A percentile compares a stretch with the other conserved stretches of the same genome.
phyloP scores from a whole-genome alignment of 2,888 invertebrate species.

The Campoplex capitator region DNA sequence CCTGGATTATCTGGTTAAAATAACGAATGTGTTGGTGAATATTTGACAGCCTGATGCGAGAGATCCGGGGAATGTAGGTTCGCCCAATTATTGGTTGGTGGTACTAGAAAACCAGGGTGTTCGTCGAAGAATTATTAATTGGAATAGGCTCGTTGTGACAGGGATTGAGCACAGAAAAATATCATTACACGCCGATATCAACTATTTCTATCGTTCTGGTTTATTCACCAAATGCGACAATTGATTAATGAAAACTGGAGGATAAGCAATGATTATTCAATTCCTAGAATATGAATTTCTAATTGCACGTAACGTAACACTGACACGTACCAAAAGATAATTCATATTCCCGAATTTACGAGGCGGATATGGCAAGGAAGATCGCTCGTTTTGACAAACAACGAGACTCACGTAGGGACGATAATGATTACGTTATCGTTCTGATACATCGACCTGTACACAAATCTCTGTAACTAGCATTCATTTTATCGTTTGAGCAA shows the following conservation, averaged over 20 bases:
- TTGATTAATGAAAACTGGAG: background rate
- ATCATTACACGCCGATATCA: background rate
- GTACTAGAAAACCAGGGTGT: background rate
- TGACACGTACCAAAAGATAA: background rate
- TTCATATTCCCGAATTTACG: background rate
- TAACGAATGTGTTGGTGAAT: constrained; percentile 63
- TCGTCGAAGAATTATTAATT: background rate
- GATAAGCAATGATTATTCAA: background rate
- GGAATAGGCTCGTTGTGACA: background rate
- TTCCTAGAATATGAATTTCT: background rate
- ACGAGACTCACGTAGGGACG: background rate
- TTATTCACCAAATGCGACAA: background rate
- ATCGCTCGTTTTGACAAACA: background rate
- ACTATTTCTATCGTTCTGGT: background rate
- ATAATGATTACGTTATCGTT: constrained; percentile 71
- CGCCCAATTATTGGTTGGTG: background rate
- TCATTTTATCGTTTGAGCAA: constrained; percentile 57
- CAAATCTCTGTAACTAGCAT: constrained; percentile 64
- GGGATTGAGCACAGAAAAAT: background rate
- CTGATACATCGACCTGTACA: constrained; percentile 67
- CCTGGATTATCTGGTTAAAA: constrained; percentile 65
- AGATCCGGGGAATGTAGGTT: background rate
- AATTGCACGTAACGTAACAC: background rate
- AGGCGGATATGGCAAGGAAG: background rate
- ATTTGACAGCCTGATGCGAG: constrained; percentile 9